phyloP scores from a whole-genome alignment of 1,140 invertebrate genomes.

The Drosophila micromelanica region DNA sequence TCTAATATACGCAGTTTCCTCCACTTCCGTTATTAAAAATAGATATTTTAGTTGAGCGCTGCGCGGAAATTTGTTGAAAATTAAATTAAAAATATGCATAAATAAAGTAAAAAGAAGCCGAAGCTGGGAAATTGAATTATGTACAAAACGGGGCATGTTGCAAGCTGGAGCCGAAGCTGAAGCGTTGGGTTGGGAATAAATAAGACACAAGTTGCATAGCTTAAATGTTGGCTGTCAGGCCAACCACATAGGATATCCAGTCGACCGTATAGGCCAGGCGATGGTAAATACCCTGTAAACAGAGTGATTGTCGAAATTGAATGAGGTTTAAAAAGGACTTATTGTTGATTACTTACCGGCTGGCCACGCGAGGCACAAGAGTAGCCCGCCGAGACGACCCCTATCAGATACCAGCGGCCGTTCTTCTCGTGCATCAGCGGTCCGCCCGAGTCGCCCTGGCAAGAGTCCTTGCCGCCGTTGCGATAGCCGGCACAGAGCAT shows the following conservation, averaged over 20 bases:
- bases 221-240: conserved; percentile 81
- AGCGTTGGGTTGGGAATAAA: conserved; percentile 45
- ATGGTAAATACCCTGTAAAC: conserved; percentile 93
- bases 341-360: conserved; percentile 85
- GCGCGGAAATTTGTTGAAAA: conserved; percentile 23
- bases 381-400: conserved; percentile 96
- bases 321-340: too few relatives aligned
- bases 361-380: conserved; percentile 96
- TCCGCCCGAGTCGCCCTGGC: conserved; percentile 94
- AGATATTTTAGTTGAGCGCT: conserved; percentile 12
- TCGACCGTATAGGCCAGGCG: conserved; percentile 96
- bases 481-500: conserved; percentile 98
- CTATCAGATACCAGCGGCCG: conserved; percentile 94
- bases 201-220: conserved; percentile 47
- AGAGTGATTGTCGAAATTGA: background rate
- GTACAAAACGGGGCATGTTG: conserved; percentile 35
- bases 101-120: too few relatives aligned
- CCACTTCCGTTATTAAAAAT: too few relatives aligned
- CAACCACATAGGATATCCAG: conserved; percentile 91
- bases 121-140: too few relatives aligned
- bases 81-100: conserved; percentile 32
- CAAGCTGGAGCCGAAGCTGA: conserved; percentile 23
- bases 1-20: conserved; percentile 54
- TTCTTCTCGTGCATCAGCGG: conserved; percentile 94
- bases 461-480: conserved; percentile 91